Percentiles rank a stretch among this genome's conserved stretches.
Conservation (phyloP, 2,113 vertebrate species). For the Oxyura jamaicensis region DNA sequence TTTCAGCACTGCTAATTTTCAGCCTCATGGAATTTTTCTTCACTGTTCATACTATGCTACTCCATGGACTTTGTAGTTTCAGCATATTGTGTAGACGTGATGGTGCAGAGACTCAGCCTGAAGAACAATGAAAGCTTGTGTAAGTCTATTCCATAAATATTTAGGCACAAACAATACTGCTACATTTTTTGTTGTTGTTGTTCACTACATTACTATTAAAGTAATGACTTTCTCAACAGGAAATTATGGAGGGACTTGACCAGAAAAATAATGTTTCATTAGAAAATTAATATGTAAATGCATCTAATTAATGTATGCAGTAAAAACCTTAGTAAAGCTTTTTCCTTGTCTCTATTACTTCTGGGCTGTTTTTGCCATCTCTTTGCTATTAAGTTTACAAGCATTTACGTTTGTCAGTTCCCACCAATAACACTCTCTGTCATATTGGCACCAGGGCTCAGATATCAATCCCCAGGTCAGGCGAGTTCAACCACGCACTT, state of each 20-base stretch:
- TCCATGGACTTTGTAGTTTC: neutral
- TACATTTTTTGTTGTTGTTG: neutral
- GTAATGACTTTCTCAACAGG: neutral
- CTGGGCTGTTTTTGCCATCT: neutral
- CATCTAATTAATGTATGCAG: neutral
- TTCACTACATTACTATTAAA: neutral
- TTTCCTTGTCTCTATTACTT: neutral
- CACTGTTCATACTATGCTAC: neutral
- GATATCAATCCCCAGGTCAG: neutral
- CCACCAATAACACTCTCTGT: neutral
- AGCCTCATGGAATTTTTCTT: neutral
- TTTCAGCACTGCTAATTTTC: neutral
- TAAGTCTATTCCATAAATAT: neutral
- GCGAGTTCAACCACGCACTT: neutral
- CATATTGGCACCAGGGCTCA: neutral
- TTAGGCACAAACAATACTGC: neutral
- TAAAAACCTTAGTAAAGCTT: neutral
- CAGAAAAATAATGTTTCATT: neutral
- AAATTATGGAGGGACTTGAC: neutral
- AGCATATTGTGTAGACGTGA: rapidly evolving
- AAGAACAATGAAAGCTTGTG: neutral
- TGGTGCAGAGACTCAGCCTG: neutral
- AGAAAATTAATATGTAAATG: neutral
- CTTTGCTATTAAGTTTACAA: neutral
- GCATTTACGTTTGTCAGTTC: neutral